Conservation (phyloP, 2,113 vertebrate genomes). For the Loxodonta africana region DNA sequence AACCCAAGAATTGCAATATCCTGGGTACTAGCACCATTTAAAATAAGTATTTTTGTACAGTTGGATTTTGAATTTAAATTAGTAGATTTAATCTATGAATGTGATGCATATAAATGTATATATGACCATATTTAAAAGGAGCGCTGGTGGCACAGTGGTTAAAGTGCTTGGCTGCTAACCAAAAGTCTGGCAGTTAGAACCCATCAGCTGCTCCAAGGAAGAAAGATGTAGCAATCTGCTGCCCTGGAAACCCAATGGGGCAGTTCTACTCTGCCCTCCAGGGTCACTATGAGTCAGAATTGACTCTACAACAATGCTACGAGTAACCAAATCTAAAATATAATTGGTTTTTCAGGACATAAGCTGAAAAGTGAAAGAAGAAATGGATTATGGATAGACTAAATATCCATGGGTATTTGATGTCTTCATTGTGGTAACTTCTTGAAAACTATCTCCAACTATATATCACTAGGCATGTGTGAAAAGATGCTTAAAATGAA, state of each 20-base stretch:
- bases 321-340: not conserved
- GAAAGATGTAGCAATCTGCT: not conserved
- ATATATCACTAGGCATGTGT: not conserved
- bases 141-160: not conserved
- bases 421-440: not conserved
- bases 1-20: not conserved
- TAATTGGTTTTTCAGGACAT: conserved; percentile 6
- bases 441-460: not conserved
- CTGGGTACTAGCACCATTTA: not conserved
- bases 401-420: not conserved
- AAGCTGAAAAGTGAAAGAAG: not conserved
- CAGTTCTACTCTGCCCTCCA: not conserved
- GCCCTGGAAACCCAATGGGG: too few relatives aligned
- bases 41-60: not conserved
- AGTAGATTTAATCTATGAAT: not conserved
- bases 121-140: not conserved
- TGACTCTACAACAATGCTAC: not conserved
- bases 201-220: not conserved
- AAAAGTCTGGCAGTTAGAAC: not conserved
- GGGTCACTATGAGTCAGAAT: not conserved
- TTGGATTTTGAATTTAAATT: not conserved
- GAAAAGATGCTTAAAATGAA: conserved; percentile 67
- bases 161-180: not conserved
- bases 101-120: not conserved
- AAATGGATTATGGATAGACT: not conserved